Evolutionary conservation across 2,113 vertebrate genomes (phyloP).

Genomic region (Melanotaenia duboulayi): DNA sequence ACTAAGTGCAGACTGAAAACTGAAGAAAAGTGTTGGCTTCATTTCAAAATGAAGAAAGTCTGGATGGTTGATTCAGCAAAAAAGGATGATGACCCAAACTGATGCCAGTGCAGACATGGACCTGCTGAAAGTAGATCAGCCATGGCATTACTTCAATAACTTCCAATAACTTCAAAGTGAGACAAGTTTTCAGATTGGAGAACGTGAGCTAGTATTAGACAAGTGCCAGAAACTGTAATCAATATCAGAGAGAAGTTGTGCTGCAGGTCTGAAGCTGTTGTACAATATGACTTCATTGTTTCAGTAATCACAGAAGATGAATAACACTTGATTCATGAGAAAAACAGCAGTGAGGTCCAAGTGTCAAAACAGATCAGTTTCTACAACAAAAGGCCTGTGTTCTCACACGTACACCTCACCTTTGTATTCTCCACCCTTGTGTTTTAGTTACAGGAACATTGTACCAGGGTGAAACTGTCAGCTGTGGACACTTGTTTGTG

Average conservation of each 20-base stretch:
- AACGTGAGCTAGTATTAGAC: neutral
- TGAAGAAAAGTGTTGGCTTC: neutral
- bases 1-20: neutral
- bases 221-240: neutral
- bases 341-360: conserved; percentile 20
- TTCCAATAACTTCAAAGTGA: neutral
- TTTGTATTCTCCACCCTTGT: conserved; percentile 10
- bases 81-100: neutral
- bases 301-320: conserved; percentile 37
- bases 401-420: conserved; percentile 30
- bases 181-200: neutral
- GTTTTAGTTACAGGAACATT: conserved; percentile 36
- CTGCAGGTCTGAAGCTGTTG: conserved; percentile 8
- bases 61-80: neutral
- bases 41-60: neutral
- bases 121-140: neutral
- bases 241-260: neutral
- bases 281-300: conserved; percentile 44
- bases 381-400: conserved; percentile 61
- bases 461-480: conserved; percentile 48
- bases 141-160: conserved; percentile 1
- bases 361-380: conserved; percentile 66
- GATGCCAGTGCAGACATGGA: neutral
- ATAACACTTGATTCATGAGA: conserved; percentile 27
- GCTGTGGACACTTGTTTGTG: conserved; percentile 48